Evolutionary conservation across 35 echinoderm and acorn worm genomes (phyloP), one percentile per base, ranked within the genome.

Genomic region (Stichopus chloronotus): DNA sequence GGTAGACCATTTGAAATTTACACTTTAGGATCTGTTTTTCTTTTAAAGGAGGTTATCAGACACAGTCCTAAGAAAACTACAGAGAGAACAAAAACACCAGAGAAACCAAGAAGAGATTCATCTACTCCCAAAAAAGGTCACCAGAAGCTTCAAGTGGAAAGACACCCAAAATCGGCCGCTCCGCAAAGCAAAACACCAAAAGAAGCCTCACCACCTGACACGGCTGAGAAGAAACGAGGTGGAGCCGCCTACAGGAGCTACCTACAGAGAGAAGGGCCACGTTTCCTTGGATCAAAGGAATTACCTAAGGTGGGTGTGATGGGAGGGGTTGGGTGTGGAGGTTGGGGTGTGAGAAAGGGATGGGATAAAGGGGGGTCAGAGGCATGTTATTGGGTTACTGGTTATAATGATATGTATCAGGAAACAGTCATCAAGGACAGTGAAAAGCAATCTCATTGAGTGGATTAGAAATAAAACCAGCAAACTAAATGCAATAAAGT

Each of bases 201-300:
- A 25, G 72, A 92, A 88, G 88, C 55, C 10, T 81, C 95, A 53
- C 92, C 84, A 17, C 87, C 86, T 5, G 78, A 63, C 59, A 78
- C 91, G 9, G 94, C 81, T 22, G 93, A 94, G 57, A 93, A 94
- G 76, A 94, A 90, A 53, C 25, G 88, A 63, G 97, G 93, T 11
- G 80, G 89, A 17, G 87, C 96, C 1, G 68, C 56, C 19, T 98
- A 98, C 82, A 94, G 93, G 76, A 94, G 95, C 52, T 98, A 98
- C 76, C 59, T 98, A 55, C 92, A 93, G 78, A 78, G 97, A 57
- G 97, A 98, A 65, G 97, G 97, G 17, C 97, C 97, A 57, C 58
- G 94, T 82, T 96, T 56, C 52, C 88, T 98, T 5, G 97, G 97
- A 17, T 69, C 92, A 3, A 96, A 87, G 89, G 93, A 98, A 25